phyloP scores from a whole-genome alignment of 2,113 vertebrate species.

The Dryoscopus gambensis region DNA sequence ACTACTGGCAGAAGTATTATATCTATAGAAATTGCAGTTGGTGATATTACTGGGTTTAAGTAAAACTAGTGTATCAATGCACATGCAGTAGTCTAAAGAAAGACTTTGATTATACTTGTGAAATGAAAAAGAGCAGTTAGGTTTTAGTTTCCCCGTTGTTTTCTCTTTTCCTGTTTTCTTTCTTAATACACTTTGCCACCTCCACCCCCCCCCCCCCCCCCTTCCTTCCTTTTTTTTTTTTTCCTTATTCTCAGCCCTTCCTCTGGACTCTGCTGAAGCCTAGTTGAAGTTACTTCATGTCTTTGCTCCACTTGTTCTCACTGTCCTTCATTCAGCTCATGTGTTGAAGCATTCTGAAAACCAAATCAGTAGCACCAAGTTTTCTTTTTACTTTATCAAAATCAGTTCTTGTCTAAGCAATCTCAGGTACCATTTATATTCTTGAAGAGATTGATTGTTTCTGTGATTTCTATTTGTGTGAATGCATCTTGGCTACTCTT shows the following conservation, averaged over 20 bases:
- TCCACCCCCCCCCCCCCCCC: accelerated
- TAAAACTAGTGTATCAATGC: neutral
- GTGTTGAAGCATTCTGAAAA: neutral
- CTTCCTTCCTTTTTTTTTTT: neutral
- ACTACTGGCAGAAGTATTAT: neutral
- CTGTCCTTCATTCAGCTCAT: neutral
- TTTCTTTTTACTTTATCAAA: neutral
- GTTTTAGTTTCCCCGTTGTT: neutral
- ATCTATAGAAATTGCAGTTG: neutral
- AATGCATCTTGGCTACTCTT: neutral
- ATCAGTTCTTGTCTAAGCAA: neutral
- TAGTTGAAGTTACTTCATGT: neutral
- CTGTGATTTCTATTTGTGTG: neutral
- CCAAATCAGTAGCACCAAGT: neutral
- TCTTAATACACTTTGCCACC: neutral
- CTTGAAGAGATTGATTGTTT: neutral
- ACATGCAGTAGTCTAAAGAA: neutral
- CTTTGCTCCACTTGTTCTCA: neutral
- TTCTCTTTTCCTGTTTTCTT: neutral
- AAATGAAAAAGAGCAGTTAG: neutral
- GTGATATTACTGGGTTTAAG: neutral
- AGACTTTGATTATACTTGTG: neutral
- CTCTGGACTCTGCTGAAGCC: neutral
- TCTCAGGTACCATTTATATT: neutral
- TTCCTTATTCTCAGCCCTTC: neutral